A percentile compares a stretch with the other conserved stretches of the same genome.
Evolutionary conservation across 2,888 invertebrate species (phyloP).

Genomic region (Tanytarsus gracilentus): DNA sequence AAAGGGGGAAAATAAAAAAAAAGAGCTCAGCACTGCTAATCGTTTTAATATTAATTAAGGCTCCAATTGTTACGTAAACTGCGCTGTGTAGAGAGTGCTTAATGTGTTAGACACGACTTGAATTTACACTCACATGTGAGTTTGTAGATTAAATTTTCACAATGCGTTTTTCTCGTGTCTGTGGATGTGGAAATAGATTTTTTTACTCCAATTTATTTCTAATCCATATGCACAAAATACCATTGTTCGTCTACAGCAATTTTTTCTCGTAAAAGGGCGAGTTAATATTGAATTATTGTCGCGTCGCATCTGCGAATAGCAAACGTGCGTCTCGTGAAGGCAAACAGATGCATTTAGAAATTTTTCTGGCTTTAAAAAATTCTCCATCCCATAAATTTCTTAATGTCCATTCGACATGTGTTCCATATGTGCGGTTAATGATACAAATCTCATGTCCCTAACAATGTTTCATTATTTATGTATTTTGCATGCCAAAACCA

Average conservation of each 20-base stretch:
- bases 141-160: neutral
- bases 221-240: too few relatives aligned
- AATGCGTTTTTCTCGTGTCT: neutral
- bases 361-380: too few relatives aligned
- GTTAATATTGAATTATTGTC: too few relatives aligned
- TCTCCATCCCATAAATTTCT: neutral
- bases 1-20: neutral
- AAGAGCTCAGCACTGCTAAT: slow-evolving; percentile 21
- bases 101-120: slow-evolving; percentile 22
- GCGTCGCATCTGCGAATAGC: too few relatives aligned
- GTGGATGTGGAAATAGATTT: neutral
- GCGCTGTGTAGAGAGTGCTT: neutral
- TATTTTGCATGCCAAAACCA: slow-evolving; percentile 23
- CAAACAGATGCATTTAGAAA: too few relatives aligned
- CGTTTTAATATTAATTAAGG: slow-evolving; percentile 28
- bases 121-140: slow-evolving; percentile 22
- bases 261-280: too few relatives aligned
- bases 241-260: too few relatives aligned
- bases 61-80: slow-evolving; percentile 21
- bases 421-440: too few relatives aligned
- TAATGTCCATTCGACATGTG: neutral
- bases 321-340: too few relatives aligned
- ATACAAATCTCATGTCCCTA: neutral
- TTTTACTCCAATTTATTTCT: too few relatives aligned
- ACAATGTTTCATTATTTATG: slow-evolving; percentile 16